A percentile compares a stretch with the other conserved stretches of the same genome.
Conservation (phyloP, 35 echinoderm and acorn worm species). For the Strongylocentrotus purpuratus region DNA sequence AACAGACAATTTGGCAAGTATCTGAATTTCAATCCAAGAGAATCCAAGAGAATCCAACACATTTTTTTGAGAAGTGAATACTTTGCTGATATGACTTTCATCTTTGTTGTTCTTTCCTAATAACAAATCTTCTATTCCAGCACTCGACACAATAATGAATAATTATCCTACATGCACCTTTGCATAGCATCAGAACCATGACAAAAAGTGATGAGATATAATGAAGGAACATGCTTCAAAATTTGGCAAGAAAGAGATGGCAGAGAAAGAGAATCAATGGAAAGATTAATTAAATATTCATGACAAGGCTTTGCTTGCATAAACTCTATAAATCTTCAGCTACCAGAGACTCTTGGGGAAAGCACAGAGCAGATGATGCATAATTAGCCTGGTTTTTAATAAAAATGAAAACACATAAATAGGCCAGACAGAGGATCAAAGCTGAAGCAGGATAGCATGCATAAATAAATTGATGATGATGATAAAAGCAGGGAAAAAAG, state of each 20-base stretch:
- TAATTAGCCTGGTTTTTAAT: neutral
- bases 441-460: neutral
- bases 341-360: neutral
- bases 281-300: slow-evolving; percentile 14
- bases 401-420: neutral
- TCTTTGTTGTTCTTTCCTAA: neutral
- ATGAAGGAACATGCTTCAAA: neutral
- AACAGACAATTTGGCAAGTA: neutral
- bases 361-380: neutral
- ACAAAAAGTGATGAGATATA: neutral
- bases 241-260: neutral
- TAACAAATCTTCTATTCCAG: neutral
- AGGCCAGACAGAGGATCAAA: neutral
- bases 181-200: neutral
- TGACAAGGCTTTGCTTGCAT: neutral
- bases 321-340: neutral
- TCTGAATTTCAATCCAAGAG: neutral
- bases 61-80: neutral
- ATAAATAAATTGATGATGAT: neutral
- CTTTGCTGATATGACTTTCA: neutral
- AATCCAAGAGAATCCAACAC: neutral
- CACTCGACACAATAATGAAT: neutral
- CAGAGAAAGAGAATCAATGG: neutral
- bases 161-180: neutral
- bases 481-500: neutral